These are phyloP conservation scores for Emys orbicularis DNA, from an alignment of 2,797 vertebrate species.

Conservation along the genomic window DNA sequence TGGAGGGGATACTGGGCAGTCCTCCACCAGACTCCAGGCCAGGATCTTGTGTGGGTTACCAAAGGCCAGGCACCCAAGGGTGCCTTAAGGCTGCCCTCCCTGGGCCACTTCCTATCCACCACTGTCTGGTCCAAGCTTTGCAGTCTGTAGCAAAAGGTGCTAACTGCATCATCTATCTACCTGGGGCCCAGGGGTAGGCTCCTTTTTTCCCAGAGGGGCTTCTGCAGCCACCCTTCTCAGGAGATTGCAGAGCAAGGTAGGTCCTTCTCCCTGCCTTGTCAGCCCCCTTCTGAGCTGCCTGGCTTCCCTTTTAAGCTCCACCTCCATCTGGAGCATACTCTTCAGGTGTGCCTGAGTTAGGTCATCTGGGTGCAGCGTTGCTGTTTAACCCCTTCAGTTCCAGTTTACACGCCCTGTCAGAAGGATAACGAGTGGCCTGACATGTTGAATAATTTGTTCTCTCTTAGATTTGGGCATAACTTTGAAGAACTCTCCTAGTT, in stretches of 20 bases:
- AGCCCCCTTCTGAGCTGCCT: background rate
- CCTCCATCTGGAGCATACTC: background rate
- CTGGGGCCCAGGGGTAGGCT: background rate
- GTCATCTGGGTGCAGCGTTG: background rate
- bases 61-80: background rate
- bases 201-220: background rate
- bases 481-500: background rate
- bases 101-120: background rate
- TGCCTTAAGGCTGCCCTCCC: background rate
- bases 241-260: background rate
- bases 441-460: slow-evolving; percentile 16
- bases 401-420: background rate
- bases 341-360: background rate
- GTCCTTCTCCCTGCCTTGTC: background rate
- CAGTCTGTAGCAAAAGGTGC: background rate
- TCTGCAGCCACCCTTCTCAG: background rate
- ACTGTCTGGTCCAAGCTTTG: background rate
- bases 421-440: slow-evolving; percentile 1
- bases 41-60: background rate
- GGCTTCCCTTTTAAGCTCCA: background rate
- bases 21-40: background rate
- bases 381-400: background rate
- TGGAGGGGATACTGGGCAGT: background rate
- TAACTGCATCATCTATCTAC: background rate
- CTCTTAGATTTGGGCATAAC: background rate